Base-by-base conservation (phyloP, 1,140 invertebrate species). In the Colletes latitarsis region DNA sequence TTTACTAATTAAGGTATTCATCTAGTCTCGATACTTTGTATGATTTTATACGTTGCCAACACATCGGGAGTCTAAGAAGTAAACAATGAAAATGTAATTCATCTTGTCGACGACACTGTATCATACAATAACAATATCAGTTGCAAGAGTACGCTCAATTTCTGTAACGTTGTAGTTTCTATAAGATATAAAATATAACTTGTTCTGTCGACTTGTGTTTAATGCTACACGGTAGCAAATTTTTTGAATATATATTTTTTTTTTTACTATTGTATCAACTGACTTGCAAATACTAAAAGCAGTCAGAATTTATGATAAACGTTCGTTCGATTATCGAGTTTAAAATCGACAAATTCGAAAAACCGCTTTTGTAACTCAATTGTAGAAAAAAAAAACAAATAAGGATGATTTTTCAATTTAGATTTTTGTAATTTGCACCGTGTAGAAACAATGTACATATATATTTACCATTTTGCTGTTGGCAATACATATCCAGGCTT, bases 11-110 rank as follows among this genome's bases (percentile, higher is more conserved):
- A 87, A 86, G 82, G 60, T 84, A 87, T 87, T 86, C 75, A 86
- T 87, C 86, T 87, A 87, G 86, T 87, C 84, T 82, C 58, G 58
- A 87, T 87, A 87, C 68, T 82, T 84, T 68, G 30, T 88, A 86
- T 83, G 81, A 86, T 84, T 88, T 88, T 86, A 57, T 87, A 87
- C 71, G 64, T 76, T 83, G 49, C 71, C 57, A 83, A 60, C 21
- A 76, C 57, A 76, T 77, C 64, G 79, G 52, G 46, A 71, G 19
- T 15, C 46, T 15, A 58, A 75, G 30, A 58, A 73, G 57, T 41
- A 17, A 17, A 52, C 30, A 80, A 73, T 21, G 43, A 58, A 64
- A 81, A 68, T 74, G 39, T 58, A 60, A 72, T 63, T 6, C 52
- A 72, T 79, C 78, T 72, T 79, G n/a, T 49, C 41, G 66, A 80